These are phyloP conservation scores for Ceuthmochares aereus DNA, from an alignment of 2,113 vertebrate genomes.

Conservation along the genomic window DNA sequence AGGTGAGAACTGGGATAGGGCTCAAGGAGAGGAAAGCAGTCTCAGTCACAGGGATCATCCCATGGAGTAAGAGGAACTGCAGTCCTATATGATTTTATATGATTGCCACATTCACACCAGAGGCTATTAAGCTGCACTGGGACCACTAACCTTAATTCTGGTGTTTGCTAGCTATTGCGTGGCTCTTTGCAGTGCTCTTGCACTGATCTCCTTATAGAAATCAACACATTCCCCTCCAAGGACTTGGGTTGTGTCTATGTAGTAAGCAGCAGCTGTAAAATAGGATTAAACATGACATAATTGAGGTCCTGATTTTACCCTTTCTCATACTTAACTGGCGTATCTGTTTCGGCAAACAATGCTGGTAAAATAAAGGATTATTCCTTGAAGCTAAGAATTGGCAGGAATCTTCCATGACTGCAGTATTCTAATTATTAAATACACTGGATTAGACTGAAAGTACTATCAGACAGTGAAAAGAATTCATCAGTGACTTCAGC, in stretches of 20 bases:
- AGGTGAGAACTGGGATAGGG: background rate
- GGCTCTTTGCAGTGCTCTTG: background rate
- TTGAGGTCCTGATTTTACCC: background rate
- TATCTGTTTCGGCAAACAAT: background rate
- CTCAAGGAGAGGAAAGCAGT: background rate
- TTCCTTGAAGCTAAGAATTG: background rate
- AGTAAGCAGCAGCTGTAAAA: background rate
- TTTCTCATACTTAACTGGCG: background rate
- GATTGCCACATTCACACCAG: background rate
- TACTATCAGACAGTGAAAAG: background rate
- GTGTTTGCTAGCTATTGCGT: background rate
- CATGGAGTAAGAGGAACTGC: background rate
- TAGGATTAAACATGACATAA: background rate
- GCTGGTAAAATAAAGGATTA: background rate
- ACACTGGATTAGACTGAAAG: background rate
- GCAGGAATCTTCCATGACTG: background rate
- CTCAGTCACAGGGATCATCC: background rate
- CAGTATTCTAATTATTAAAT: background rate
- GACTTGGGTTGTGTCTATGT: background rate
- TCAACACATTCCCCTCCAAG: background rate
- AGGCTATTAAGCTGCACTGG: background rate
- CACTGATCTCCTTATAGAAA: background rate
- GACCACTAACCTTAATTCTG: background rate
- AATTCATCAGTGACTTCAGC: background rate
- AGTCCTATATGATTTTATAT: background rate